A percentile compares a stretch with the other conserved stretches of the same genome.
Conservation (phyloP, 1,140 invertebrate species). For the Microplitis mediator region DNA sequence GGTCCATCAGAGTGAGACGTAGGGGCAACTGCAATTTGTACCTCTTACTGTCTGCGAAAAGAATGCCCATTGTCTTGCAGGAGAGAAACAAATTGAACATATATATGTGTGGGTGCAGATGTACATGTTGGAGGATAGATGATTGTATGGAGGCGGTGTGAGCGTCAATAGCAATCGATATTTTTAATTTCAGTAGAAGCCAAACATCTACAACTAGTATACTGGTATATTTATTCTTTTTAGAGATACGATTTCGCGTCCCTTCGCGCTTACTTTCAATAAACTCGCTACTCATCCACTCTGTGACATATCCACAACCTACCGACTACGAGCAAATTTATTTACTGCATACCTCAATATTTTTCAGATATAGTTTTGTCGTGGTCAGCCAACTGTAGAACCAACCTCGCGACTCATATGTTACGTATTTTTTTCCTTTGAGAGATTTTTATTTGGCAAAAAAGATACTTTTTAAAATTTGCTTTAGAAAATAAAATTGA, state of each 20-base stretch:
- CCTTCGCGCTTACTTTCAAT: neutral
- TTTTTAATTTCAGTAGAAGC: conserved; percentile 64
- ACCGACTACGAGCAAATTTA: neutral
- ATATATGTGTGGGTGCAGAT: no score
- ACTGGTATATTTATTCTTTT: neutral
- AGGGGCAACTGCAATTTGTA: conserved; percentile 62
- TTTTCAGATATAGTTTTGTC: neutral
- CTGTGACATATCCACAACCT: neutral
- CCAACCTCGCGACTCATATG: neutral
- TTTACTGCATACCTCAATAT: neutral
- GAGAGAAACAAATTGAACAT: conserved; percentile 60
- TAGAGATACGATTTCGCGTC: conserved; percentile 1
- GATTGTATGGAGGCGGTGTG: conserved; percentile 52
- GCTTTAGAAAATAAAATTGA: no score
- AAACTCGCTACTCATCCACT: neutral
- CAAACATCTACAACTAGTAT: conserved; percentile 52
- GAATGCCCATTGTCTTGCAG: conserved; percentile 62
- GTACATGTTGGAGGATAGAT: no score
- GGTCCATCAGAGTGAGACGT: conserved; percentile 24
- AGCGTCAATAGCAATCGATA: conserved; percentile 61
- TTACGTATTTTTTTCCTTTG: neutral
- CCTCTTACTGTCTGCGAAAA: conserved; percentile 61
- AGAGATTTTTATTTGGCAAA: neutral
- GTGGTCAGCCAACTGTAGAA: neutral
- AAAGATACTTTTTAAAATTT: no score